Conservation (phyloP, 1,140 invertebrate species). For the Cydia amplana region DNA sequence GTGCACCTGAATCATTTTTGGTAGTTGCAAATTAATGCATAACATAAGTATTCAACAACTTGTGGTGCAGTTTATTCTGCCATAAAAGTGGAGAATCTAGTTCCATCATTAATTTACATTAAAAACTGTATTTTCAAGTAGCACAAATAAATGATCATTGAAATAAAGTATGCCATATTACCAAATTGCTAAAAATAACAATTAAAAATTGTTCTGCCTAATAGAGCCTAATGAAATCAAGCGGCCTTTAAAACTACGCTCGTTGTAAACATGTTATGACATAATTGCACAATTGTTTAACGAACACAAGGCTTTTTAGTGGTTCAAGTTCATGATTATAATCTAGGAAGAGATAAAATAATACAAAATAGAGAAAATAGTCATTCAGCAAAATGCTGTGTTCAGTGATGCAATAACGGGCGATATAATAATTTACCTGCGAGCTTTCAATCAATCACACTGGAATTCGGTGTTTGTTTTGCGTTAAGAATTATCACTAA, state of each 20-base stretch:
- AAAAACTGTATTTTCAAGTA: not conserved
- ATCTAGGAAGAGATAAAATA: constrained; percentile 34
- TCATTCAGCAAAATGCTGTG: constrained; percentile 33
- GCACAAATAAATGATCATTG: not conserved
- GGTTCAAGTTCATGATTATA: constrained; percentile 27
- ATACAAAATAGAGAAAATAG: constrained; percentile 54
- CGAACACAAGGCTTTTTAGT: constrained; percentile 6
- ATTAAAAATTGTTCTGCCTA: constrained; percentile 23
- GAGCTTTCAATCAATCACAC: constrained; percentile 30
- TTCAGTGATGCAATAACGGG: constrained; percentile 20
- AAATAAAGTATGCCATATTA: not conserved
- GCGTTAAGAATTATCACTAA: constrained; percentile 48
- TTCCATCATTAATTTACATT: no score
- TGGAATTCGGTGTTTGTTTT: constrained; percentile 43
- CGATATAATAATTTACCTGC: constrained; percentile 35
- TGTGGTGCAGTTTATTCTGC: constrained; percentile 4
- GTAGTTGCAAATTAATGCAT: constrained; percentile 31
- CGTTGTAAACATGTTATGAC: constrained; percentile 20
- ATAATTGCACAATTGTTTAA: constrained; percentile 19
- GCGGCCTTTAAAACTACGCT: constrained; percentile 1
- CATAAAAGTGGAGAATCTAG: not conserved
- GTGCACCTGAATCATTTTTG: constrained; percentile 7
- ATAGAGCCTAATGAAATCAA: not conserved
- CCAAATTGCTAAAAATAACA: constrained; percentile 27
- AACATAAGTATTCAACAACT: constrained; percentile 1